phyloP scores from a whole-genome alignment of 1,140 invertebrate species.

The Andricus grossulariae region DNA sequence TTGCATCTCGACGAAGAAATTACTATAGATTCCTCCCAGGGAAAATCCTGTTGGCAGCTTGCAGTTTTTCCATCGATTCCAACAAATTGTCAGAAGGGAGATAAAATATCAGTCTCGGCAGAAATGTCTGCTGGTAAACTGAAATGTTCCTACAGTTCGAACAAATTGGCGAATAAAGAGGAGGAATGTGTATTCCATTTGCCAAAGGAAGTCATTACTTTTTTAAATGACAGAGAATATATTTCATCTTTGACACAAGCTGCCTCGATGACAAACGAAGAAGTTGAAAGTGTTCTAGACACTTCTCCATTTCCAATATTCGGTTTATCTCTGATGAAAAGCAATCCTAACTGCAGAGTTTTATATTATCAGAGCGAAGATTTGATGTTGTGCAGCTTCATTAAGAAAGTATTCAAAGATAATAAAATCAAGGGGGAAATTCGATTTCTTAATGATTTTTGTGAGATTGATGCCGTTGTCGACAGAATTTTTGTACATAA shows the following conservation, averaged over 20 bases:
- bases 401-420: slow-evolving; percentile 55
- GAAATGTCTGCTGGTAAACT: slow-evolving; percentile 71
- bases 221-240: slow-evolving; percentile 77
- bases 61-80: slow-evolving; percentile 79
- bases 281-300: slow-evolving; percentile 62
- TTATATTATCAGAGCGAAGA: slow-evolving; percentile 61
- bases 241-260: slow-evolving; percentile 57
- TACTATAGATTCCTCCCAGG: slow-evolving; percentile 76
- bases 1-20: slow-evolving; percentile 82
- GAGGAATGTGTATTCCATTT: slow-evolving; percentile 59
- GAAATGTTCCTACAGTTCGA: slow-evolving; percentile 64
- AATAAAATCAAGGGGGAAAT: slow-evolving; percentile 52
- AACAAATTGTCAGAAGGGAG: slow-evolving; percentile 49
- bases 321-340: slow-evolving; percentile 61
- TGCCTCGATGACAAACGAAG: slow-evolving; percentile 48
- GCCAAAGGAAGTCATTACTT: slow-evolving; percentile 73
- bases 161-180: slow-evolving; percentile 30
- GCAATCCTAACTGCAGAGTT: slow-evolving; percentile 49
- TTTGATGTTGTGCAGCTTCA: slow-evolving; percentile 46
- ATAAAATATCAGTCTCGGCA: slow-evolving; percentile 53
- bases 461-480: slow-evolving; percentile 49
- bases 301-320: slow-evolving; percentile 68
- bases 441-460: slow-evolving; percentile 48
- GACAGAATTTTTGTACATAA: slow-evolving; percentile 62
- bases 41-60: slow-evolving; percentile 85